Evolutionary conservation across 2,113 vertebrate species (phyloP).

Genomic region (Phodopus roborovskii): DNA sequence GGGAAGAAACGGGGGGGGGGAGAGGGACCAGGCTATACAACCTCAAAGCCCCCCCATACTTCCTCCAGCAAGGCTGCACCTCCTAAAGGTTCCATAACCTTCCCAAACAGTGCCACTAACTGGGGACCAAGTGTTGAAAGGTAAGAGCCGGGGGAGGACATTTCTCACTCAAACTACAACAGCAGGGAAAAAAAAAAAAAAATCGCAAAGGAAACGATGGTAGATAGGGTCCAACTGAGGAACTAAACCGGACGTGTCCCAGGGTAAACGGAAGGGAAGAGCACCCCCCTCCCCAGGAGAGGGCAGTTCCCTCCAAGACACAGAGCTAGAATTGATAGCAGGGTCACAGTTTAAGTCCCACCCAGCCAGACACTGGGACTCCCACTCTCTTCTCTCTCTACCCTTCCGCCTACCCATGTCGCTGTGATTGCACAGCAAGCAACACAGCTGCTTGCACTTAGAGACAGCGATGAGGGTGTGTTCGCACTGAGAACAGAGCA

Average conservation of each 20-base stretch:
- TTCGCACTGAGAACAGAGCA: background rate
- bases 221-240: background rate
- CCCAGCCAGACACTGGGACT: background rate
- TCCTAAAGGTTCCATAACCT: too few relatives aligned
- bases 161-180: background rate
- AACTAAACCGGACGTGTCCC: background rate
- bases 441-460: background rate
- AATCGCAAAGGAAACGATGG: background rate
- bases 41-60: background rate
- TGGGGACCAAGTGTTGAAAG: background rate
- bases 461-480: background rate
- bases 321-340: background rate
- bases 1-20: background rate
- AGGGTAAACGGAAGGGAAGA: background rate
- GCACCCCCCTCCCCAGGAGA: background rate
- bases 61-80: background rate
- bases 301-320: too few relatives aligned
- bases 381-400: background rate
- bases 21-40: background rate
- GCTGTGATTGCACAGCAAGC: background rate
- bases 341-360: background rate
- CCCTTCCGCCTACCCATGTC: background rate
- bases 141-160: background rate
- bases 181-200: background rate
- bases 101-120: background rate